A percentile compares a stretch with the other conserved stretches of the same genome.
These are phyloP conservation scores for Alouatta palliata DNA, from an alignment of 2,113 vertebrate genomes.

Conservation along the genomic window DNA sequence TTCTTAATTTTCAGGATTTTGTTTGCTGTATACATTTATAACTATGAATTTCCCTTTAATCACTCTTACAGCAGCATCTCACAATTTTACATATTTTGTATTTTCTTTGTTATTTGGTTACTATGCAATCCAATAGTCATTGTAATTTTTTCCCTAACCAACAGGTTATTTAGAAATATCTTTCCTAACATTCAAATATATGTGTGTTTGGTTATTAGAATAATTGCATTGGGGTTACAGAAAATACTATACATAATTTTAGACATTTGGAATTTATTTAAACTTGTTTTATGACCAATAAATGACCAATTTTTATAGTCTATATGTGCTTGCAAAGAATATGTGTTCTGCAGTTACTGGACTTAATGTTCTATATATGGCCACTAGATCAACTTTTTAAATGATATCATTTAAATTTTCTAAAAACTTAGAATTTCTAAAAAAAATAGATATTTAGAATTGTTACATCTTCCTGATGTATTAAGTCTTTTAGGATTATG, in stretches of 20 bases:
- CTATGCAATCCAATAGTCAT: constrained; percentile 24
- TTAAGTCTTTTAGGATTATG: background rate
- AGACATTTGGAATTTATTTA: constrained; percentile 5
- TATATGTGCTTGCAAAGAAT: background rate
- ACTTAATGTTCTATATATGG: background rate
- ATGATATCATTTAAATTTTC: background rate
- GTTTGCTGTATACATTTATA: too few species aligned
- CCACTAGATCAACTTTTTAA: background rate
- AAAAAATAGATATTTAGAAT: background rate
- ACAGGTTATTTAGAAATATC: background rate
- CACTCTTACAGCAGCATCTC: too few species aligned
- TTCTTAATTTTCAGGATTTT: constrained; percentile 5
- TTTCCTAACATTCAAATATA: background rate
- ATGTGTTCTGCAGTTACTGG: background rate
- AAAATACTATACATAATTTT: constrained; percentile 7
- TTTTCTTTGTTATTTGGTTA: background rate
- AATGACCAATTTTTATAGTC: background rate
- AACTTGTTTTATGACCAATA: background rate
- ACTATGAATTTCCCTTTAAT: too few species aligned
- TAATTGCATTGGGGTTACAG: background rate
- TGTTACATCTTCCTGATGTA: background rate
- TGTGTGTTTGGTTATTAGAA: background rate
- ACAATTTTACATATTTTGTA: too few species aligned
- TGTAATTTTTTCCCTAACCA: background rate
- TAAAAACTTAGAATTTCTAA: background rate